A percentile compares a stretch with the other conserved stretches of the same genome.
phyloP scores from a whole-genome alignment of 2,113 vertebrate genomes.

The Stegostoma tigrinum region DNA sequence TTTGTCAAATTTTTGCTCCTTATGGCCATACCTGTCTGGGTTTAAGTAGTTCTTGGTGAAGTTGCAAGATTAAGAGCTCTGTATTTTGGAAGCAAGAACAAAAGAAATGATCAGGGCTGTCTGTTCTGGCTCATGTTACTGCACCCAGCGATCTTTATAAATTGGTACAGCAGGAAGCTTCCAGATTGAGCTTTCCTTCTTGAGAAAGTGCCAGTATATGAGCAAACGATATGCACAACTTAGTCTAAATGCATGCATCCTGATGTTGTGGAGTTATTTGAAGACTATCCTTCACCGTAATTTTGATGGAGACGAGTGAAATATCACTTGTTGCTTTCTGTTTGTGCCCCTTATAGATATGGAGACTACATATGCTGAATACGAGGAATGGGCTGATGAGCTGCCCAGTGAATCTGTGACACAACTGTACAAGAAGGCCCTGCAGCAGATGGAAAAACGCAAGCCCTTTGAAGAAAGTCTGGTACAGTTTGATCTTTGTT shows the following conservation, averaged over 20 bases:
- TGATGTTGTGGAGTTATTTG: not conserved
- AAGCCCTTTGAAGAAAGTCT: constrained; percentile 78
- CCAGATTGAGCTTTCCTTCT: not conserved
- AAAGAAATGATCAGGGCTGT: not conserved
- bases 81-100: not conserved
- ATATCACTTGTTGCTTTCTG: not conserved
- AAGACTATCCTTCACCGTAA: not conserved
- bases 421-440: constrained; percentile 73
- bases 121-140: not conserved
- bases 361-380: constrained; percentile 81
- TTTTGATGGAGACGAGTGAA: not conserved
- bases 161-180: not conserved
- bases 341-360: constrained; percentile 65
- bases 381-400: constrained; percentile 84
- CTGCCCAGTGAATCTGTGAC: constrained; percentile 60
- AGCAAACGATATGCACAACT: not conserved
- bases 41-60: not conserved
- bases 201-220: not conserved
- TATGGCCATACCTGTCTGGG: not conserved
- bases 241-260: not conserved
- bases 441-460: constrained; percentile 73
- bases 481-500: constrained; percentile 54
- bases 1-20: not conserved
- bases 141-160: not conserved
- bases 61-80: not conserved